These are phyloP conservation scores for Diachrysia chrysitis DNA, from an alignment of 2,888 invertebrate genomes.

Conservation along the genomic window DNA sequence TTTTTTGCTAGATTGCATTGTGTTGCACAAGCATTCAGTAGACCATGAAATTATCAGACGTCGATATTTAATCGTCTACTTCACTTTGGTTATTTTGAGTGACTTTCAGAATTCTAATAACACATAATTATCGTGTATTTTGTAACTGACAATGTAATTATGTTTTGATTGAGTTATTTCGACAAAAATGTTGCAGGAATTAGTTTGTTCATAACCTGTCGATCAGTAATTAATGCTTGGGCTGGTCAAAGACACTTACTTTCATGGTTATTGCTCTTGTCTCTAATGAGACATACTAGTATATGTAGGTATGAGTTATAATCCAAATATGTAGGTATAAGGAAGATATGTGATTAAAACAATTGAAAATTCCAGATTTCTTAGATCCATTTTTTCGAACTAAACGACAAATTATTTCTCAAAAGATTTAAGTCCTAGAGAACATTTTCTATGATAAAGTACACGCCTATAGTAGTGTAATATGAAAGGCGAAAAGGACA, in stretches of 20 bases:
- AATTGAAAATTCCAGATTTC: no score
- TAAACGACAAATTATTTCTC: no score
- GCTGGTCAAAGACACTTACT: background rate
- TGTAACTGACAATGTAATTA: constrained; percentile 44
- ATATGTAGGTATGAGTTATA: no score
- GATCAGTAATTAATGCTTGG: constrained; percentile 14
- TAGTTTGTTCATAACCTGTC: constrained; percentile 8
- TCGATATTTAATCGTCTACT: constrained; percentile 32
- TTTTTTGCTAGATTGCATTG: constrained; percentile 36
- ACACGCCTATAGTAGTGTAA: no score
- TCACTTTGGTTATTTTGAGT: constrained; percentile 24
- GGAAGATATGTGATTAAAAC: no score
- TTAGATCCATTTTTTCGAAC: no score
- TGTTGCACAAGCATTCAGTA: constrained; percentile 42
- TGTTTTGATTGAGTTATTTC: constrained; percentile 26
- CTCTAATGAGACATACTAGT: no score
- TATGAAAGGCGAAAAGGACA: no score
- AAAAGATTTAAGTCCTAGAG: no score
- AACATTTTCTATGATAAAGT: no score
- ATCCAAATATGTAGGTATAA: background rate
- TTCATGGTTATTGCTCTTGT: background rate
- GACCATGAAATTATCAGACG: constrained; percentile 60
- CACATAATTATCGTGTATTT: constrained; percentile 25
- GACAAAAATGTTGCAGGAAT: constrained; percentile 11
- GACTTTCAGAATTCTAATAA: constrained; percentile 42